Evolutionary conservation across 2,113 vertebrate species (phyloP), one percentile per base, ranked within the genome.

Genomic region (Smithornis capensis): DNA sequence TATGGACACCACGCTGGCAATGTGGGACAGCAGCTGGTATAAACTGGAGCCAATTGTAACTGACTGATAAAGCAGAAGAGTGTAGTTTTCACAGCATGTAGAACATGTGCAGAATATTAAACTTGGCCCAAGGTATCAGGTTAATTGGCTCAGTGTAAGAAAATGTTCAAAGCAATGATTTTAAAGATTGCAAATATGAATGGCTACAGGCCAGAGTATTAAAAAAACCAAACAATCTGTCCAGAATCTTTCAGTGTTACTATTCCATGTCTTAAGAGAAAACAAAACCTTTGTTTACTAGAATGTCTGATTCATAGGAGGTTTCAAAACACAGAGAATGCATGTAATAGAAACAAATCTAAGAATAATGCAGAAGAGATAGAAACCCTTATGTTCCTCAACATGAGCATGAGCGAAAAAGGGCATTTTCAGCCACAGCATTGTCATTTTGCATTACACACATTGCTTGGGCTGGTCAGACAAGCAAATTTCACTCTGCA

Each of bases 381-480:
- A 89, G 55, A 81, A 93, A 83, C 28, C 10, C 14, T 0, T 40
- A 87, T 19, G 33, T 53, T 92, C 24, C 69, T 86, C 40, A 67
- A 50, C 4, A 5, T 18, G 9, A 92, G 29, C 56, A 63, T 56
- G 42, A 93, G 55, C 27, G 6, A 69, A 94, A 92, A 92, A 68
- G 21, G 49, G 31, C 56, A 74, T 83, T 96, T 94, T 88, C 82
- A 95, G 78, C 50, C 82, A 91, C 68, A 80, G 55, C 21, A 45
- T 16, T 86, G 84, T 74, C 89, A 79, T 86, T 82, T 55, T 82
- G 71, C 57, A 89, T 82, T 79, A 91, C 47, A 81, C 23, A 91
- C n/a, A 14, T 17, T 92, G 65, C 75, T 67, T 60, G 23, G 33
- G 52, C 59, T 84, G 65, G 76, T 77, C 57, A 87, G 69, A 69